phyloP scores from a whole-genome alignment of 2,888 invertebrate genomes.

The Mantis religiosa region DNA sequence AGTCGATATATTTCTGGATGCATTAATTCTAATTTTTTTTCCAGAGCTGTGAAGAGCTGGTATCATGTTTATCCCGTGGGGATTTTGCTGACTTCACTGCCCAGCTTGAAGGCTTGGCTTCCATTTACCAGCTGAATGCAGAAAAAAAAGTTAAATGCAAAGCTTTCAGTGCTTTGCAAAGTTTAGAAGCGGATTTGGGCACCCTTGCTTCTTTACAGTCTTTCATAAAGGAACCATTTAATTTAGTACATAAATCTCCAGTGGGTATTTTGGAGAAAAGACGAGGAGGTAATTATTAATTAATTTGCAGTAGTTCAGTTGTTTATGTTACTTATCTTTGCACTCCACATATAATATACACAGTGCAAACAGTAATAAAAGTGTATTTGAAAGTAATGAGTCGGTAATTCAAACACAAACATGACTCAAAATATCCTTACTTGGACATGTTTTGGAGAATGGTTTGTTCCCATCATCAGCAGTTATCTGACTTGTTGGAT shows the following conservation, averaged over 20 bases:
- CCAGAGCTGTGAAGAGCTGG: slow-evolving; percentile 85
- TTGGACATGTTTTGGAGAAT: too few relatives aligned
- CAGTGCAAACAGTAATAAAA: too few relatives aligned
- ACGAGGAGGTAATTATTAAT: slow-evolving; percentile 59
- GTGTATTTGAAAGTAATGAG: too few relatives aligned
- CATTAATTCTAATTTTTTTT: slow-evolving; percentile 27
- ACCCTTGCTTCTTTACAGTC: slow-evolving; percentile 74
- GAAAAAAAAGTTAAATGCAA: slow-evolving; percentile 93
- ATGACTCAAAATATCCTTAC: too few relatives aligned
- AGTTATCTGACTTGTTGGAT: too few relatives aligned
- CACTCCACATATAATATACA: too few relatives aligned
- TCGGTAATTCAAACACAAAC: too few relatives aligned
- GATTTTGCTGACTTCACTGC: slow-evolving; percentile 90
- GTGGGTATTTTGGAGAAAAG: slow-evolving; percentile 82
- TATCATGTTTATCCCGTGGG: slow-evolving; percentile 74
- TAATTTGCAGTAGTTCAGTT: too few relatives aligned
- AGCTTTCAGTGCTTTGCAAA: slow-evolving; percentile 87
- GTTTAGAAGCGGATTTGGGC: slow-evolving; percentile 84
- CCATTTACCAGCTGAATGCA: slow-evolving; percentile 89
- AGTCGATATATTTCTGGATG: not conserved
- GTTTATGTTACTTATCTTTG: too few relatives aligned
- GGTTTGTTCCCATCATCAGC: too few relatives aligned
- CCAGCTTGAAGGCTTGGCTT: slow-evolving; percentile 84
- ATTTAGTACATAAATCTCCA: slow-evolving; percentile 81
- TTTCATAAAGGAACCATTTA: slow-evolving; percentile 65